Evolutionary conservation across 2,888 invertebrate genomes (phyloP), one percentile per base, ranked within the genome.

Genomic region (Tetragonisca angustula): DNA sequence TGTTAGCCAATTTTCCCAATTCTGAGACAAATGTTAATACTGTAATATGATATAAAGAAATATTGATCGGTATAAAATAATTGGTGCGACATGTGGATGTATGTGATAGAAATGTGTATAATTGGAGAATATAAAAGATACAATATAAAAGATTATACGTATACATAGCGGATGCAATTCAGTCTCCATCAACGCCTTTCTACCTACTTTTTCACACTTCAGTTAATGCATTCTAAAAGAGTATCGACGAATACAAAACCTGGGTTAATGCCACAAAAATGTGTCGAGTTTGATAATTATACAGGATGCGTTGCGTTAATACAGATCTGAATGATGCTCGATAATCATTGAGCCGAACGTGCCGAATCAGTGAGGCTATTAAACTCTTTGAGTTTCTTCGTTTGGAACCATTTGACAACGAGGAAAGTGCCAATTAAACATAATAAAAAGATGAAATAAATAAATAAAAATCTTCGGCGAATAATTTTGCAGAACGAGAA

Each of bases 321-420:
- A 21, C 9, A 49, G 24, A 52, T 54, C 4, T 17, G 62, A 27
- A 54, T 43, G 54, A 54, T 64, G 17, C 65, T 78, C 36, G 21
- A 73, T 50, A 43, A 65, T 65, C 54, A 17, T 73, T 56, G 19
- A 73, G 21, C 27, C n/a, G 64, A 17, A 49, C 32, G 49, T 43
- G 36, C 32, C 49, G n/a, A n/a, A n/a, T n/a, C n/a, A 0, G 4
- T 15, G 21, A 17, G 11, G n/a, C 15, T n/a, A 15, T 50, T n/a
- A 64, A 64, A 56, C 73, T n/a, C 73, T 54, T 73, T 32, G 49
- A 27, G 13, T 54, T 43, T 21, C 56, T 64, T 56, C 73, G 49
- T 49, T 27, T 72, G 72, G 64, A 77, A 77, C n/a, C 72, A 56
- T 64, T 64, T 54, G 50, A 61, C 21, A 24, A 61, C n/a, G n/a